Evolutionary conservation across 2,797 vertebrate genomes (phyloP).

Genomic region (Brachymystax lenok): DNA sequence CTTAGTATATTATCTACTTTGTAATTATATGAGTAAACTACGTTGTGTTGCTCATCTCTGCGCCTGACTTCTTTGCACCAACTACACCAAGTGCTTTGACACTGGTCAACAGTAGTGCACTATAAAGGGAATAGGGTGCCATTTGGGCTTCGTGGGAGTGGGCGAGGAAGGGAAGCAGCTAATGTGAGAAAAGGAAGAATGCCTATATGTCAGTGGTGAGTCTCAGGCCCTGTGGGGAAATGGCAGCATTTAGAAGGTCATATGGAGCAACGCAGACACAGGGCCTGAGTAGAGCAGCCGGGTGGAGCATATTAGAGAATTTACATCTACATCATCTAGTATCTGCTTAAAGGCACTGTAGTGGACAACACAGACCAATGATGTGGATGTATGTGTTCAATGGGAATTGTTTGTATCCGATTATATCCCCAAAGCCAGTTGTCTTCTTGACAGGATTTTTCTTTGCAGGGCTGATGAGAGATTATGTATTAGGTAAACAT

Average conservation of each 20-base stretch:
- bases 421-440: not conserved
- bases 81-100: no score
- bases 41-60: no score
- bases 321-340: no score
- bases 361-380: not conserved
- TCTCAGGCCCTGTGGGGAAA: conserved; percentile 42
- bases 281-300: not conserved
- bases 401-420: no score
- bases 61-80: no score
- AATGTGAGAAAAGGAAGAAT: not conserved
- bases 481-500: not conserved
- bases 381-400: not conserved
- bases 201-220: no score
- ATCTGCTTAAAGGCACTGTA: not conserved
- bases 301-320: conserved; percentile 36
- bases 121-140: not conserved
- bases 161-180: not conserved
- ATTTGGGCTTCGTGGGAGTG: not conserved
- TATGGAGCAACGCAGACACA: conserved; percentile 14
- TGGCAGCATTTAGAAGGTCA: conserved; percentile 37
- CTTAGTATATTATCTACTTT: no score
- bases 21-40: no score
- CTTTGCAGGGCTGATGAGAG: not conserved
- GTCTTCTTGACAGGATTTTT: not conserved
- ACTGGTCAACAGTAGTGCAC: not conserved